A percentile compares a stretch with the other conserved stretches of the same genome.
phyloP scores from a whole-genome alignment of 2,797 vertebrate species.

The Gallinago stenura region DNA sequence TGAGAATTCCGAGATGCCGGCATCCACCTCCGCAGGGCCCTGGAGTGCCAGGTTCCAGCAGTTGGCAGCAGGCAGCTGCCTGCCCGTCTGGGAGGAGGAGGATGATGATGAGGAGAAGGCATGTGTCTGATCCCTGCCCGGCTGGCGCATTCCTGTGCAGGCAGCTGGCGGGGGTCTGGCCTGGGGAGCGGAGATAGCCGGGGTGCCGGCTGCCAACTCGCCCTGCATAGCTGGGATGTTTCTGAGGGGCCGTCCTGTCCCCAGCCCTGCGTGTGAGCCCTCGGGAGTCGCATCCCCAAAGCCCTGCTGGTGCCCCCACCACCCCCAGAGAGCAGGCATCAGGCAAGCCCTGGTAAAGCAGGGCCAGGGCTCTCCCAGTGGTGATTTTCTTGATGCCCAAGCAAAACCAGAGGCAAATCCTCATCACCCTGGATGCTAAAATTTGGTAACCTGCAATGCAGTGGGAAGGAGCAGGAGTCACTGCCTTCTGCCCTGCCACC shows the following conservation, averaged over 20 bases:
- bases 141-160: neutral
- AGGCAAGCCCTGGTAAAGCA: rapidly evolving
- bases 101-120: neutral
- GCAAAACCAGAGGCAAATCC: neutral
- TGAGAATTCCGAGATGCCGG: neutral
- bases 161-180: neutral
- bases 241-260: neutral
- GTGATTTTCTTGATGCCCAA: neutral
- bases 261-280: rapidly evolving
- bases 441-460: neutral
- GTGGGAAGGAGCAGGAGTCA: neutral
- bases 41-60: rapidly evolving
- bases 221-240: constrained; percentile 32
- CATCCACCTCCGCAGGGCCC: neutral
- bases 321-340: rapidly evolving
- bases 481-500: rapidly evolving
- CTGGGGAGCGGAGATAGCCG: rapidly evolving
- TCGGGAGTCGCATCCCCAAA: neutral
- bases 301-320: no score
- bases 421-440: rapidly evolving
- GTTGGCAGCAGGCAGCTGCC: neutral
- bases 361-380: neutral
- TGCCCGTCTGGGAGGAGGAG: neutral
- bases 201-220: neutral
- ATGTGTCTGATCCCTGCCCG: neutral